Conservation (phyloP, 1,140 invertebrate species). For the Halyomorpha halys region DNA sequence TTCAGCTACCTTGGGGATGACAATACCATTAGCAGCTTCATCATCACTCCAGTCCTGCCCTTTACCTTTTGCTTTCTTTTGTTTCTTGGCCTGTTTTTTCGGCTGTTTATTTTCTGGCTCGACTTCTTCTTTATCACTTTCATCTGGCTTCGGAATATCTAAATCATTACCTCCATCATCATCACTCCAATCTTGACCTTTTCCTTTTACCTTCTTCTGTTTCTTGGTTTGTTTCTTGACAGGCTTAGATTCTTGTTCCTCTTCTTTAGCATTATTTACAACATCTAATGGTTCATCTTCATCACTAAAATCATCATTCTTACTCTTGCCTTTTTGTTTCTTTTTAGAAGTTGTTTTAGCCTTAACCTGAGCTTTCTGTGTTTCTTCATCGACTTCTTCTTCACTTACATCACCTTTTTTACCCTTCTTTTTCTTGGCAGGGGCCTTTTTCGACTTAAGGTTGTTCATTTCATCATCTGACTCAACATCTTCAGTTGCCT, state of each 20-base stretch:
- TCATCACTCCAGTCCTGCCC: slow-evolving; percentile 29
- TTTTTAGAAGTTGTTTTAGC: slow-evolving; percentile 19
- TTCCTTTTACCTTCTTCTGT: slow-evolving; percentile 29
- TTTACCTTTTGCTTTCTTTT: slow-evolving; percentile 30
- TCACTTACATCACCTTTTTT: slow-evolving; percentile 29
- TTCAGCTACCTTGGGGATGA: slow-evolving; percentile 27
- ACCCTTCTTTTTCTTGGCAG: slow-evolving; percentile 24
- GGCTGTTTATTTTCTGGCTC: slow-evolving; percentile 25
- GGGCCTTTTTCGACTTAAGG: slow-evolving; percentile 21
- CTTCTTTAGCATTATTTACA: slow-evolving; percentile 22
- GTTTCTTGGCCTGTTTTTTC: slow-evolving; percentile 26
- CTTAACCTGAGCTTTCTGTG: background rate
- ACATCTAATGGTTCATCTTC: slow-evolving; percentile 25
- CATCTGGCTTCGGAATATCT: slow-evolving; percentile 27
- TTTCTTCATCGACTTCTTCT: slow-evolving; percentile 16
- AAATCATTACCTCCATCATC: slow-evolving; percentile 36
- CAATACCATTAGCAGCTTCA: slow-evolving; percentile 34
- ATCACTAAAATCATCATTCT: slow-evolving; percentile 28
- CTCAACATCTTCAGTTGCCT: slow-evolving; percentile 27
- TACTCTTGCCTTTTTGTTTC: slow-evolving; percentile 27
- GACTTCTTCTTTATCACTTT: background rate
- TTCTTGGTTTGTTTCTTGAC: slow-evolving; percentile 22
- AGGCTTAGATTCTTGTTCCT: slow-evolving; percentile 26
- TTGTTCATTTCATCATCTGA: slow-evolving; percentile 34
- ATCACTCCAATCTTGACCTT: slow-evolving; percentile 30